Conservation (phyloP, 2,888 invertebrate species). For the Tupiocoris notatus region DNA sequence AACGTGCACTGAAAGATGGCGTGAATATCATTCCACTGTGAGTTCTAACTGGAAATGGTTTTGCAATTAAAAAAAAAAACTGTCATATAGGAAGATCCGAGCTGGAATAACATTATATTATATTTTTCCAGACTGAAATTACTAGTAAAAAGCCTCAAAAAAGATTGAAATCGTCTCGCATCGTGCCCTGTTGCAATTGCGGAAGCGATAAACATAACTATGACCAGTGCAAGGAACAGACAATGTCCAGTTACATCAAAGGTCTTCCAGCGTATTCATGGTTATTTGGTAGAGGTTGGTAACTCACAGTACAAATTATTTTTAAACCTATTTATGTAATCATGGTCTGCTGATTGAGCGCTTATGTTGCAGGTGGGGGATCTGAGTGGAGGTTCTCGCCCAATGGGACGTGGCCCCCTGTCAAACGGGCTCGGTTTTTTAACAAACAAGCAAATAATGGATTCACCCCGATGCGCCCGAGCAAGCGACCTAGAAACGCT, state of each 20-base stretch:
- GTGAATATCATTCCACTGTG: constrained; percentile 40
- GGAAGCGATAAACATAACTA: constrained; percentile 3
- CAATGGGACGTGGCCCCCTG: background rate
- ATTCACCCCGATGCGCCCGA: background rate
- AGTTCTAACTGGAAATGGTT: background rate
- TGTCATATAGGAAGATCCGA: no score
- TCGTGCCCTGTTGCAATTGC: constrained; percentile 19
- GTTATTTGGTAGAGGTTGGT: constrained; percentile 12
- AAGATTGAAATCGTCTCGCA: background rate
- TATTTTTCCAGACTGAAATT: background rate
- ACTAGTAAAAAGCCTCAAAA: background rate
- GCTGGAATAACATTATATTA: no score
- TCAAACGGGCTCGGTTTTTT: background rate
- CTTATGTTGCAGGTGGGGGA: background rate
- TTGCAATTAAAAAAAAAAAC: background rate
- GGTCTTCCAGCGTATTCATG: constrained; percentile 19
- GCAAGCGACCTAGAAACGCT: background rate
- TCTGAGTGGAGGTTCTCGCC: background rate
- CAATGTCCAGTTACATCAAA: background rate
- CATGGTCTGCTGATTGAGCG: no score
- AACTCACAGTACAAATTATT: no score
- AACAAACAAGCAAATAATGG: background rate
- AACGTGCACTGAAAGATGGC: constrained; percentile 43
- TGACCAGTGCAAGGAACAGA: constrained; percentile 11
- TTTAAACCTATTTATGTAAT: no score